phyloP scores from a whole-genome alignment of 2,888 invertebrate genomes.

The Xestia sexstrigata region DNA sequence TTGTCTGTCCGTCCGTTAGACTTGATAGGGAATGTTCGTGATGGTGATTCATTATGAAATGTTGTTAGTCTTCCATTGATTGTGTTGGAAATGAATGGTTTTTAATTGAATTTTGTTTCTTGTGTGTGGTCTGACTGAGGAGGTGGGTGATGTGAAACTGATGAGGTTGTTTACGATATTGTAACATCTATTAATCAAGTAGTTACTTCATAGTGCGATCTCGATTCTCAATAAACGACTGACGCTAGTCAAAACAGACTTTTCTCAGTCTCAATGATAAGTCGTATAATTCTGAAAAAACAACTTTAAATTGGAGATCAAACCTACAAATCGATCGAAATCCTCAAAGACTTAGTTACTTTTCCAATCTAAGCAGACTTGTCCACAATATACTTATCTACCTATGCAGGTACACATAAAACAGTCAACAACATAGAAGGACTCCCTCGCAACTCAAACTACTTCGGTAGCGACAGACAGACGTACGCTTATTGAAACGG shows the following conservation, averaged over 20 bases:
- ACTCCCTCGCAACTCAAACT: slow-evolving; percentile 62
- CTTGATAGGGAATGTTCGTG: slow-evolving; percentile 45
- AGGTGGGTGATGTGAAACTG: neutral
- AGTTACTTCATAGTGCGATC: neutral
- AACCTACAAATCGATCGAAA: neutral
- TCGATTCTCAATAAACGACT: neutral
- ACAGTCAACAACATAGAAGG: slow-evolving; percentile 41
- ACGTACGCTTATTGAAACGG: slow-evolving; percentile 75
- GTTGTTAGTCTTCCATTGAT: slow-evolving; percentile 47
- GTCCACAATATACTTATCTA: slow-evolving; percentile 10
- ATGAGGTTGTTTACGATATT: neutral
- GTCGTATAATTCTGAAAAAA: neutral
- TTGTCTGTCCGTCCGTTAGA: slow-evolving; percentile 47
- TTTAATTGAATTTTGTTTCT: slow-evolving; percentile 39
- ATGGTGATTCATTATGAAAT: slow-evolving; percentile 58
- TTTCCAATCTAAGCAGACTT: slow-evolving; percentile 12
- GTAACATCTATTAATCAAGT: neutral
- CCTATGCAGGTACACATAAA: slow-evolving; percentile 19
- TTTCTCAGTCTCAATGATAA: neutral
- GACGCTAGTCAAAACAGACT: too few species aligned
- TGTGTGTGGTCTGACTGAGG: slow-evolving; percentile 33
- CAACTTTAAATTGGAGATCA: neutral
- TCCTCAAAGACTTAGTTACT: neutral
- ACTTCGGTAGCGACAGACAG: slow-evolving; percentile 68
- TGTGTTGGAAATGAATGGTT: slow-evolving; percentile 48